Conservation (phyloP, 1,140 invertebrate species). For the Penaeus vannamei region DNA sequence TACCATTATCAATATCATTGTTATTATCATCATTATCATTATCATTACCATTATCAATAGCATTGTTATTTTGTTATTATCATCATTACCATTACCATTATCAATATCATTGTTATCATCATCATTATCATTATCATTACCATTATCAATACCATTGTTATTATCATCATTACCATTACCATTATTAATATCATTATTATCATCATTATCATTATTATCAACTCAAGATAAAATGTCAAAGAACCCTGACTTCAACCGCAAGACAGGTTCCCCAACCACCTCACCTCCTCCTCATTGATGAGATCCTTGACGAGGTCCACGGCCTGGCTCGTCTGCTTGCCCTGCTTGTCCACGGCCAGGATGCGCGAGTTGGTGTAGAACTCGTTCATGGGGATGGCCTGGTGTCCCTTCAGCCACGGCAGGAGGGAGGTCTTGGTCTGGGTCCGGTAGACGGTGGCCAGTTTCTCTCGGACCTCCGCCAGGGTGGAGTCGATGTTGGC, state of each 20-base stretch:
- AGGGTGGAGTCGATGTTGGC: not conserved
- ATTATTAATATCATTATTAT: no score
- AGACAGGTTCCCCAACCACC: not conserved
- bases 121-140: no score
- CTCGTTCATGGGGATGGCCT: constrained; percentile 49
- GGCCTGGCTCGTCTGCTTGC: constrained; percentile 20
- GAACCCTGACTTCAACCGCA: no score
- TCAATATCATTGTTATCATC: no score
- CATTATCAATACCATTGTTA: no score
- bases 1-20: no score
- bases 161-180: no score
- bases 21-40: no score
- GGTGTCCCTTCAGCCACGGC: constrained; percentile 52
- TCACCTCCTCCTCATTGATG: constrained; percentile 37
- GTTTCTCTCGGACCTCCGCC: constrained; percentile 43
- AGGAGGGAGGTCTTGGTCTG: constrained; percentile 53
- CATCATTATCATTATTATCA: no score
- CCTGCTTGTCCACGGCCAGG: constrained; percentile 50
- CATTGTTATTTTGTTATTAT: no score
- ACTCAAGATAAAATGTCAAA: not conserved
- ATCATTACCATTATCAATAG: no score
- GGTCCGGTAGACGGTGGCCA: constrained; percentile 42
- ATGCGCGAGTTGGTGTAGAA: constrained; percentile 56
- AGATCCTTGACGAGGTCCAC: constrained; percentile 40
- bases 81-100: no score